These are phyloP conservation scores for Lepeophtheirus nordmannii DNA, from an alignment of 2,888 invertebrate genomes.

Conservation along the genomic window DNA sequence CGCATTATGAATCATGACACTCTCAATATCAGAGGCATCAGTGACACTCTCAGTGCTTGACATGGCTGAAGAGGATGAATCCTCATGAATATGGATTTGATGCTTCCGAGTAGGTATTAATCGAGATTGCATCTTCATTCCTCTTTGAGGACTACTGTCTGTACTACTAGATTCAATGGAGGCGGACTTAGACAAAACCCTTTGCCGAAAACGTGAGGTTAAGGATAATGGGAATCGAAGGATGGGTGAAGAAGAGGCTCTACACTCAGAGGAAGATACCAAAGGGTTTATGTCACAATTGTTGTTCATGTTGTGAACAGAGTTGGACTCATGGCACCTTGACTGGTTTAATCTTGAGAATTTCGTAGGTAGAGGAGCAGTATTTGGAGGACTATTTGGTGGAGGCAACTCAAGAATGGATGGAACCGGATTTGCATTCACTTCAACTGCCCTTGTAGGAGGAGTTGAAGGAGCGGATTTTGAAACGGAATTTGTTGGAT, in stretches of 20 bases:
- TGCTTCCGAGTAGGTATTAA: not conserved
- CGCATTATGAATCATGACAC: slow-evolving; percentile 63
- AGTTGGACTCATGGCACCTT: not conserved
- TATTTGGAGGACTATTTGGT: slow-evolving; percentile 53
- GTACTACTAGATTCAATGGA: slow-evolving; percentile 20
- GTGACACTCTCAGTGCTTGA: slow-evolving; percentile 68
- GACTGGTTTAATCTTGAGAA: slow-evolving; percentile 41
- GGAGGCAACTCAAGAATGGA: not conserved
- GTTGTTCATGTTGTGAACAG: not conserved
- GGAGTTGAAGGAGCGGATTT: slow-evolving; percentile 1
- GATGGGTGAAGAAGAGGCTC: not conserved
- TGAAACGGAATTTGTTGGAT: not conserved
- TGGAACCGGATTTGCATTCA: not conserved
- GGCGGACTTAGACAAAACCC: not conserved
- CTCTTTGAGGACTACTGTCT: slow-evolving; percentile 21
- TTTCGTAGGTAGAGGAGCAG: slow-evolving; percentile 63
- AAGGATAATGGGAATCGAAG: slow-evolving; percentile 1
- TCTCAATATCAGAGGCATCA: slow-evolving; percentile 70
- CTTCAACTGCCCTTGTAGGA: not conserved
- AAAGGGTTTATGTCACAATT: not conserved
- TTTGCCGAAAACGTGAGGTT: not conserved
- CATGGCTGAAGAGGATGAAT: slow-evolving; percentile 23
- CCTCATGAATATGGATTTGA: not conserved
- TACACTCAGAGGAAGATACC: not conserved
- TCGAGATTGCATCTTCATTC: not conserved